A percentile compares a stretch with the other conserved stretches of the same genome.
phyloP scores from a whole-genome alignment of 1,140 invertebrate genomes.

The Hermetia illucens region DNA sequence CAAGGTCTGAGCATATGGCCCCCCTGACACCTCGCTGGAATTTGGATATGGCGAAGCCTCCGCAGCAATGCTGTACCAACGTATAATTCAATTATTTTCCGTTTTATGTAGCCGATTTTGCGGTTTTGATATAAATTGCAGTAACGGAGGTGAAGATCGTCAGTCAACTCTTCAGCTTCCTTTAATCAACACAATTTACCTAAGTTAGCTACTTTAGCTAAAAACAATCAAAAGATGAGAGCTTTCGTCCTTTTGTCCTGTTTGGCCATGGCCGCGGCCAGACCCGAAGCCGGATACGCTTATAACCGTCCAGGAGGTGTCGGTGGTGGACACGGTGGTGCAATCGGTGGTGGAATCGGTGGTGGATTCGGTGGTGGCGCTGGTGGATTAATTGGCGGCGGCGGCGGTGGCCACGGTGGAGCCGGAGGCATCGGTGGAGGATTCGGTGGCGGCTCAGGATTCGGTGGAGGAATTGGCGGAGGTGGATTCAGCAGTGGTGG shows the following conservation, averaged over 20 bases:
- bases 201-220: background rate
- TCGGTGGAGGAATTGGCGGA: background rate
- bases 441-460: slow-evolving; percentile 5
- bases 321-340: slow-evolving; percentile 12
- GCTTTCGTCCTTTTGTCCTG: slow-evolving; percentile 38
- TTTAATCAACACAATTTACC: background rate
- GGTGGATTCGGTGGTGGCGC: slow-evolving; percentile 13
- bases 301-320: slow-evolving; percentile 38
- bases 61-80: too few species aligned
- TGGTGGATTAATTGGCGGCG: slow-evolving; percentile 10
- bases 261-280: slow-evolving; percentile 40
- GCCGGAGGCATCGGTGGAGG: slow-evolving; percentile 5
- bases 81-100: too few species aligned
- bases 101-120: too few species aligned
- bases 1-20: too few species aligned
- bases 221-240: slow-evolving; percentile 19
- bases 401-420: slow-evolving; percentile 9
- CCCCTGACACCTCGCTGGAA: too few species aligned
- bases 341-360: slow-evolving; percentile 12
- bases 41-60: too few species aligned
- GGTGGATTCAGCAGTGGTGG: slow-evolving; percentile 2
- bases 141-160: background rate
- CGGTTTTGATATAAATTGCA: slow-evolving; percentile 7
- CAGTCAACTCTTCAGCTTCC: slow-evolving; percentile 4
- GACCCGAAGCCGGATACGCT: slow-evolving; percentile 43